Conservation (phyloP, 1,140 invertebrate genomes). For the Palaemon carinicauda region DNA sequence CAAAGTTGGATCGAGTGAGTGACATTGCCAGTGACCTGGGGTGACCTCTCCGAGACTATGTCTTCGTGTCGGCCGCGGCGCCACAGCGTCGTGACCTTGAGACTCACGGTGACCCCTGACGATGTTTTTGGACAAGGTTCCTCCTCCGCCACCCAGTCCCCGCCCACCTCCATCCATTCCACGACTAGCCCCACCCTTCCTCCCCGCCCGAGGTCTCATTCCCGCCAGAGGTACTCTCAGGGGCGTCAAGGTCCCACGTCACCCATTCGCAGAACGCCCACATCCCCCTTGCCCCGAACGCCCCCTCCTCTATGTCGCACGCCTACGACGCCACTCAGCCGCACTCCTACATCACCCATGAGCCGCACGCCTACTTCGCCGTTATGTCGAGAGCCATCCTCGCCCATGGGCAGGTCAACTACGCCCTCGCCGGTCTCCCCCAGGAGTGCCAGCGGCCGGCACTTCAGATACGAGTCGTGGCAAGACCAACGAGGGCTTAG, state of each 20-base stretch:
- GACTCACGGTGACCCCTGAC: slow-evolving; percentile 34
- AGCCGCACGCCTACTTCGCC: slow-evolving; percentile 36
- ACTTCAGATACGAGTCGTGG: slow-evolving; percentile 46
- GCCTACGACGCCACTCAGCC: slow-evolving; percentile 25
- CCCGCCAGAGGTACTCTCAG: slow-evolving; percentile 34
- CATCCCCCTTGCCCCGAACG: slow-evolving; percentile 28
- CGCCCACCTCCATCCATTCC: background rate
- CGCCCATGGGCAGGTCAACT: slow-evolving; percentile 26
- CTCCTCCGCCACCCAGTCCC: background rate
- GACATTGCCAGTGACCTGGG: background rate
- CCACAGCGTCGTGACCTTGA: slow-evolving; percentile 42
- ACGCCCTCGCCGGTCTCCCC: slow-evolving; percentile 46
- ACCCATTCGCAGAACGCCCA: slow-evolving; percentile 22
- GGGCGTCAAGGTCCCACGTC: slow-evolving; percentile 20
- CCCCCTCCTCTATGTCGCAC: slow-evolving; percentile 28
- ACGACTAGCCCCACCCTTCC: slow-evolving; percentile 34
- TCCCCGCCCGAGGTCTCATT: slow-evolving; percentile 34
- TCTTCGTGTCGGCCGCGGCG: slow-evolving; percentile 42
- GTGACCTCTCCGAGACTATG: background rate
- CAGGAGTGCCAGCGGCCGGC: slow-evolving; percentile 13
- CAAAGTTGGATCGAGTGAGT: background rate
- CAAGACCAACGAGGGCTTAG: slow-evolving; percentile 32
- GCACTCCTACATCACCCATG: slow-evolving; percentile 42
- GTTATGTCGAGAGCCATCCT: slow-evolving; percentile 32
- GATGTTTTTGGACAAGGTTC: background rate